Percentiles rank a stretch among this genome's conserved stretches.
Evolutionary conservation across 2,113 vertebrate genomes (phyloP).

Genomic region (Xiphophorus maculatus): DNA sequence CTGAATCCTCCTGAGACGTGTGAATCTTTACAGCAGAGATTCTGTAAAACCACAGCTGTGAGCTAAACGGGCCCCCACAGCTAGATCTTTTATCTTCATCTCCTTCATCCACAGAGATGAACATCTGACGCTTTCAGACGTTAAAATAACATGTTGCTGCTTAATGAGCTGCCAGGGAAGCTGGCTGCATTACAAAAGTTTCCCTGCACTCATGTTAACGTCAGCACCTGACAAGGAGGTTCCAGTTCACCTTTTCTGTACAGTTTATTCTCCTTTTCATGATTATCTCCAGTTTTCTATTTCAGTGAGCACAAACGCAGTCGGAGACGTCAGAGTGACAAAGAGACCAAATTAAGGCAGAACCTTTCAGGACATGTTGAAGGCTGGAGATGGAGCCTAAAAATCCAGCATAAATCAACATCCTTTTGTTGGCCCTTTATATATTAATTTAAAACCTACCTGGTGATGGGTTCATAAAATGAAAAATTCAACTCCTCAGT

Average conservation of each 20-base stretch:
- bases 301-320: not conserved
- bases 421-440: not conserved
- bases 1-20: conserved; percentile 6
- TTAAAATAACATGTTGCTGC: conserved; percentile 21
- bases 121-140: conserved; percentile 3
- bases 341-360: not conserved
- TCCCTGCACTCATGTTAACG: not conserved
- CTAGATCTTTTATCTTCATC: not conserved
- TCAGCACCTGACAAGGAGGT: conserved; percentile 8
- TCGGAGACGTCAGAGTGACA: not conserved
- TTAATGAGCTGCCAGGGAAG: conserved; percentile 19
- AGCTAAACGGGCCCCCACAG: conserved; percentile 15
- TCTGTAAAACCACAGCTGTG: conserved; percentile 6
- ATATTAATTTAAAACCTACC: not conserved
- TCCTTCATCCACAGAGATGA: not conserved
- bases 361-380: not conserved
- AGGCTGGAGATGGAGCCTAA: not conserved
- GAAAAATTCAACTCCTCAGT: not conserved
- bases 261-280: not conserved
- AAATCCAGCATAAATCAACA: not conserved
- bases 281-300: not conserved
- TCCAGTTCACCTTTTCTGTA: not conserved
- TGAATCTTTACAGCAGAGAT: conserved; percentile 23
- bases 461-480: too few species aligned
- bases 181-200: not conserved